Evolutionary conservation across 2,797 vertebrate species (phyloP).

Genomic region (Acipenser oxyrinchus): DNA sequence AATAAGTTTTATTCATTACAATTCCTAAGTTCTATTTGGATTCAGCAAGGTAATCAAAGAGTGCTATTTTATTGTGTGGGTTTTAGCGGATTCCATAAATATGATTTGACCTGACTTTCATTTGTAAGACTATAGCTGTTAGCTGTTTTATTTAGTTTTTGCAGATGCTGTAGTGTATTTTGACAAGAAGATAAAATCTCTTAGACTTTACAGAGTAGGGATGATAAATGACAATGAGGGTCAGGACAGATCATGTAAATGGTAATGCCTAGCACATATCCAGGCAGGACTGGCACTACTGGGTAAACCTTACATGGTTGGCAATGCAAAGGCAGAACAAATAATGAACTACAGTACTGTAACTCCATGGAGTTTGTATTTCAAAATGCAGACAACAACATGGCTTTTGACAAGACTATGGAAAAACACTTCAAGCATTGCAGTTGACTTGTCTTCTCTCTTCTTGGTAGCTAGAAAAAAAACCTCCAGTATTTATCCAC

Average conservation of each 20-base stretch:
- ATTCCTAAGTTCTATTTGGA: too few species aligned
- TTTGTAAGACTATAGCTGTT: background rate
- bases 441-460: constrained; percentile 54
- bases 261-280: constrained; percentile 29
- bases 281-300: constrained; percentile 37
- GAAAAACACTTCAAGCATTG: constrained; percentile 36
- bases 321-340: constrained; percentile 67
- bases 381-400: constrained; percentile 67
- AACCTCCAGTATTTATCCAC: constrained; percentile 38
- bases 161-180: background rate
- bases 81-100: background rate
- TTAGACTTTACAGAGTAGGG: constrained; percentile 34
- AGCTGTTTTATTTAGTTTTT: background rate
- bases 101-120: constrained; percentile 21
- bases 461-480: constrained; percentile 67
- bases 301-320: constrained; percentile 38
- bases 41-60: too few species aligned
- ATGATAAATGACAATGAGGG: constrained; percentile 47
- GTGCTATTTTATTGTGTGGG: too few species aligned
- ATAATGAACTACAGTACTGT: constrained; percentile 57
- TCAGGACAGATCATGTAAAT: constrained; percentile 52
- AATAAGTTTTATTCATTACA: too few species aligned
- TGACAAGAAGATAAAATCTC: constrained; percentile 21
- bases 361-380: constrained; percentile 37
- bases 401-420: constrained; percentile 61